Conservation (phyloP, 2,797 vertebrate genomes). For the Champsocephalus esox region DNA sequence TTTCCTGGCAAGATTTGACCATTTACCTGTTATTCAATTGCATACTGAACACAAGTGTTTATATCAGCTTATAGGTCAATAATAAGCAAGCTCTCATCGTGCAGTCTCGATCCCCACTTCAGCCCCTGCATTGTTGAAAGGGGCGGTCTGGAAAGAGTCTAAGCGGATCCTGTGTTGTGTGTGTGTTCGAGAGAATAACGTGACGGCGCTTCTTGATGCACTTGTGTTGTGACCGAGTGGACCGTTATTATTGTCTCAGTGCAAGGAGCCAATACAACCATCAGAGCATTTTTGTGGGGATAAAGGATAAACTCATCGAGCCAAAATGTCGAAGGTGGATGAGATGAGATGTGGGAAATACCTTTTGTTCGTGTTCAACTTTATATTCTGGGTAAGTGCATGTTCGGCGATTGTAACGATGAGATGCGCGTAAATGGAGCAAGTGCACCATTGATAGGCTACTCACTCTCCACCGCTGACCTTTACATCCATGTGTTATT, state of each 20-base stretch:
- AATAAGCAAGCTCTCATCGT: slow-evolving; percentile 34
- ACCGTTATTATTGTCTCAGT: slow-evolving; percentile 61
- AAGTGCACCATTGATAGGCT: slow-evolving; percentile 61
- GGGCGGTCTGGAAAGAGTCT: slow-evolving; percentile 84
- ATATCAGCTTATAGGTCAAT: neutral
- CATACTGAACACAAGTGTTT: neutral
- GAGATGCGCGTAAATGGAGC: slow-evolving; percentile 48
- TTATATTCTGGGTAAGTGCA: slow-evolving; percentile 95
- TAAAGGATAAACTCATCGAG: slow-evolving; percentile 21
- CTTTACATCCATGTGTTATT: slow-evolving; percentile 35
- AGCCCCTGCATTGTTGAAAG: slow-evolving; percentile 69
- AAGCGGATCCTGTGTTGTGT: slow-evolving; percentile 70
- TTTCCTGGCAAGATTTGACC: neutral
- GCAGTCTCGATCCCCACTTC: slow-evolving; percentile 62
- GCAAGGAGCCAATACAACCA: slow-evolving; percentile 24
- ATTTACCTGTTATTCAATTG: neutral
- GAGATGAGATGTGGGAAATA: slow-evolving; percentile 95
- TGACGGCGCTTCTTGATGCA: slow-evolving; percentile 50
- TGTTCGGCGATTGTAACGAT: neutral
- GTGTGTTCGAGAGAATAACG: slow-evolving; percentile 18
- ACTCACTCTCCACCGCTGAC: neutral
- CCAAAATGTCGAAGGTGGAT: slow-evolving; percentile 90
- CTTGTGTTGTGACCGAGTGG: slow-evolving; percentile 44
- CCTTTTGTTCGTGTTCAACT: slow-evolving; percentile 95
- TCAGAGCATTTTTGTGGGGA: slow-evolving; percentile 11